Percentiles rank a stretch among this genome's conserved stretches.
These are phyloP conservation scores for Ictidomys tridecemlineatus DNA, from an alignment of 2,113 vertebrate species.

Conservation along the genomic window DNA sequence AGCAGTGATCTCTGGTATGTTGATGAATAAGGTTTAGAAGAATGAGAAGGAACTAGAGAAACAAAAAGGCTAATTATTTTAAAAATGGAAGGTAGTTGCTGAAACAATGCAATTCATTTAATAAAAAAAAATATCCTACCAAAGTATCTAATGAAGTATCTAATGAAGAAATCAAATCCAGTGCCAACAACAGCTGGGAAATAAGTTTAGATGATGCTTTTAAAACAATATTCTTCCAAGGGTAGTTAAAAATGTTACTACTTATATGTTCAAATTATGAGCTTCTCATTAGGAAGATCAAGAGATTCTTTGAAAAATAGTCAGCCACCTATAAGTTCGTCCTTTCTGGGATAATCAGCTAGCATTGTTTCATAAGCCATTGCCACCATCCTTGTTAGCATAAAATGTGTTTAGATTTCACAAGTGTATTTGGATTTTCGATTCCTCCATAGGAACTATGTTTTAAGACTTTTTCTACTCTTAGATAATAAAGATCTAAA, in stretches of 20 bases:
- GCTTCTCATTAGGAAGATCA: neutral
- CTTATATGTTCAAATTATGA: neutral
- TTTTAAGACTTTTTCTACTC: neutral
- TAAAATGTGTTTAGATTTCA: slow-evolving; percentile 1
- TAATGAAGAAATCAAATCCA: neutral
- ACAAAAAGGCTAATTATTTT: neutral
- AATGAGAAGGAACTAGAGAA: neutral
- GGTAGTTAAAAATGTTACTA: neutral
- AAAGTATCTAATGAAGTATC: neutral
- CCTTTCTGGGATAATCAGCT: neutral
- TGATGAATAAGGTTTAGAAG: neutral
- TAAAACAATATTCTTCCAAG: neutral
- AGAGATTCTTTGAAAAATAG: neutral
- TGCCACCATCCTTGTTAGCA: neutral
- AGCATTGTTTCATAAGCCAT: neutral
- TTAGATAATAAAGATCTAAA: neutral
- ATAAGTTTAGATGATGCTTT: neutral
- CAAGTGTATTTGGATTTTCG: neutral
- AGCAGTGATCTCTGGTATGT: neutral
- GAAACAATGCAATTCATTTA: neutral
- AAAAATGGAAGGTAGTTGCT: neutral
- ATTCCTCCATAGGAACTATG: neutral
- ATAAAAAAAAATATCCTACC: neutral
- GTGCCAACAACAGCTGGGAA: neutral
- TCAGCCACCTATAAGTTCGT: neutral